These are phyloP conservation scores for Thecophora atra DNA, from an alignment of 2,888 invertebrate species.

Conservation along the genomic window DNA sequence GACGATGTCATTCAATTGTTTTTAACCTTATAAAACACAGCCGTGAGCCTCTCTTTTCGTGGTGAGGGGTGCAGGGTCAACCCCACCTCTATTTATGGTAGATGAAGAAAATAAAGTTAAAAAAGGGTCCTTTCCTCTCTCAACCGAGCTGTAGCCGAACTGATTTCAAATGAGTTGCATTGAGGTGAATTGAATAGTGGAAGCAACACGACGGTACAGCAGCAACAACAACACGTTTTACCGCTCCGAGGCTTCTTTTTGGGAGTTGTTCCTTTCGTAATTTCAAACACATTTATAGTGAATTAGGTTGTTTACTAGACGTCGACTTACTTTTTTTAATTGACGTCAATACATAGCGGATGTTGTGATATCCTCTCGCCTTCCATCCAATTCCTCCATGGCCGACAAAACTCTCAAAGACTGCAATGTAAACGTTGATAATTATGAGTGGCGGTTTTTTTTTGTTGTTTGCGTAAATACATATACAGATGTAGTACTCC, in stretches of 20 bases:
- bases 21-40: constrained; percentile 21
- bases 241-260: constrained; percentile 26
- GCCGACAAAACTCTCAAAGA: constrained; percentile 14
- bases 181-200: neutral
- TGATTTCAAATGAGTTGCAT: too few species aligned
- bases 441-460: neutral
- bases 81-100: too few species aligned
- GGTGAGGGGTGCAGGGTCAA: neutral
- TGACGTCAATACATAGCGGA: constrained; percentile 55
- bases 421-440: neutral
- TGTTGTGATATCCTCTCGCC: neutral
- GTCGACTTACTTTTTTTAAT: constrained; percentile 61
- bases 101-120: too few species aligned
- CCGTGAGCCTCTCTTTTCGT: neutral
- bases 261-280: constrained; percentile 26
- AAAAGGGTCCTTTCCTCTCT: neutral
- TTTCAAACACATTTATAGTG: constrained; percentile 56
- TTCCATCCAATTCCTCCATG: neutral
- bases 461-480: constrained; percentile 5
- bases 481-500: neutral
- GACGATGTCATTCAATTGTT: constrained; percentile 27
- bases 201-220: neutral
- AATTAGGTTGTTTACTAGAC: constrained; percentile 59
- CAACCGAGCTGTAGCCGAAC: too few species aligned
- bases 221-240: constrained; percentile 34